Evolutionary conservation across 2,113 vertebrate species (phyloP).

Genomic region (Anarrhichthys ocellatus): DNA sequence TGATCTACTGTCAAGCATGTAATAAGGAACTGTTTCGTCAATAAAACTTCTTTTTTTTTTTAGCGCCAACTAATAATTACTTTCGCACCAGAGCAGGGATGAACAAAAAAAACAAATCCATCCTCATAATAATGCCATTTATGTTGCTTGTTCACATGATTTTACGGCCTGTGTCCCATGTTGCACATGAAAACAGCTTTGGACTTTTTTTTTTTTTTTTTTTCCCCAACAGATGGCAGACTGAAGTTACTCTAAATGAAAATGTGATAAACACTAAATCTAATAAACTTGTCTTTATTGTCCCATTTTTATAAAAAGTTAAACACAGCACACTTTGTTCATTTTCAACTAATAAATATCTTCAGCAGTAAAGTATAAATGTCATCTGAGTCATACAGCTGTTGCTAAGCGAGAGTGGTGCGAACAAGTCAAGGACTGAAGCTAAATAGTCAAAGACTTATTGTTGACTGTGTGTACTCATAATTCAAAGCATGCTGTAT

Average conservation of each 20-base stretch:
- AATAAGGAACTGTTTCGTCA: not conserved
- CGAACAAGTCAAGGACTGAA: conserved; percentile 6
- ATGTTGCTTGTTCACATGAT: not conserved
- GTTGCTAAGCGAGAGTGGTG: conserved; percentile 14
- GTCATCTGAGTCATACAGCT: conserved; percentile 28
- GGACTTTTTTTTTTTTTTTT: not conserved
- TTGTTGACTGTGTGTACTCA: not conserved
- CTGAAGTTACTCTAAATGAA: not conserved
- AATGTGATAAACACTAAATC: not conserved
- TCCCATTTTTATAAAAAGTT: not conserved
- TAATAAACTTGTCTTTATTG: not conserved
- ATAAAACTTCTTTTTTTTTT: not conserved
- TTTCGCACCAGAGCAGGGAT: not conserved
- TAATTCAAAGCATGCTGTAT: conserved; percentile 20
- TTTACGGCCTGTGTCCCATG: not conserved
- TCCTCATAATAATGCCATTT: not conserved
- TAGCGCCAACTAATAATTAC: not conserved
- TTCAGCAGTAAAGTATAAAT: not conserved
- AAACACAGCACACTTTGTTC: not conserved
- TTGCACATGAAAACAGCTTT: not conserved
- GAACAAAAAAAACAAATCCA: not conserved
- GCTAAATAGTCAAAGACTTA: conserved; percentile 12
- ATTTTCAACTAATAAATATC: conserved; percentile 5
- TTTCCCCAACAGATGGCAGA: not conserved
- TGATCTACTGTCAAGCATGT: not conserved